These are phyloP conservation scores for Pristionchus arcanus DNA, from an alignment of 2,888 invertebrate species.

Conservation along the genomic window DNA sequence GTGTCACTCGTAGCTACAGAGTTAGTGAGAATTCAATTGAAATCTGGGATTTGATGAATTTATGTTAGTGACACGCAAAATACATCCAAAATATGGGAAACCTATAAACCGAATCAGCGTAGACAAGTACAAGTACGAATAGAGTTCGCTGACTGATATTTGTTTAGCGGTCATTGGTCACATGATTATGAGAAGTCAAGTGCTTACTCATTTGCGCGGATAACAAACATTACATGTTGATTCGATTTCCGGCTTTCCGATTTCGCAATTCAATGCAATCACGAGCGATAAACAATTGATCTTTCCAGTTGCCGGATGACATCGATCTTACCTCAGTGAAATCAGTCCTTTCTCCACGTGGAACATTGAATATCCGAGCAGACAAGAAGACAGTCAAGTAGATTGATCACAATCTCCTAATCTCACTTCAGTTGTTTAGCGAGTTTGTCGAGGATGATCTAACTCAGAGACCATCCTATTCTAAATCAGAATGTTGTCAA, in stretches of 20 bases:
- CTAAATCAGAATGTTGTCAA: background rate
- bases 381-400: constrained; percentile 13
- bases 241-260: background rate
- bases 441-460: background rate
- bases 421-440: background rate
- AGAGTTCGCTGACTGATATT: no score
- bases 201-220: background rate
- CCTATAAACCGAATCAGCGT: no score
- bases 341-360: constrained; percentile 8
- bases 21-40: background rate
- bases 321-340: constrained; percentile 19
- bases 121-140: background rate
- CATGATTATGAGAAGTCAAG: background rate
- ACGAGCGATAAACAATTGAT: background rate
- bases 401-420: background rate
- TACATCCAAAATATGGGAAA: background rate
- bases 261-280: background rate
- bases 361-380: constrained; percentile 42
- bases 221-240: background rate
- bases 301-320: constrained; percentile 46
- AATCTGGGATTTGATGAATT: background rate
- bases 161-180: background rate
- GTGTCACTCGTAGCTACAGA: constrained; percentile 22
- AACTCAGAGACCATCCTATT: background rate
- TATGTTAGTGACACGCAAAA: no score